Evolutionary conservation across 2,113 vertebrate genomes (phyloP).

Genomic region (Stomatorhinus ivindoensis): DNA sequence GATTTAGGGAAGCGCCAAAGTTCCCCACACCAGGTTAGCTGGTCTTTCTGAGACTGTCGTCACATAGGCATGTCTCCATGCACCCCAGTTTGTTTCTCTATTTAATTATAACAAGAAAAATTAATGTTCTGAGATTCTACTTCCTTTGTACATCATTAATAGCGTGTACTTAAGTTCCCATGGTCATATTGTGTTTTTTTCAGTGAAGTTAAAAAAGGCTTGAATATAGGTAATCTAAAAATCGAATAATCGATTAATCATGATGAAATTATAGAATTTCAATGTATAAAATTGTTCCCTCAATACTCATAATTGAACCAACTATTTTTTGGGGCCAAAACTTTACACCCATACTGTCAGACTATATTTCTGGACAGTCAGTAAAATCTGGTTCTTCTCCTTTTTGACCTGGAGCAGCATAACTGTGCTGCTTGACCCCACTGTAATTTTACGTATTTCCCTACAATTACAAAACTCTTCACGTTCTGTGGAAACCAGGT

Average conservation of each 20-base stretch:
- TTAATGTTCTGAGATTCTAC: background rate
- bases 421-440: background rate
- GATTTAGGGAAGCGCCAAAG: slow-evolving; percentile 79
- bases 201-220: background rate
- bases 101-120: background rate
- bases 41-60: background rate
- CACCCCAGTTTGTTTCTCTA: background rate
- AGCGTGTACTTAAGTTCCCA: background rate
- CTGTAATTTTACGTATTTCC: background rate
- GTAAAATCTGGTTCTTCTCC: background rate
- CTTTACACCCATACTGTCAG: background rate
- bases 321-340: too few relatives aligned
- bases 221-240: background rate
- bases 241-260: background rate
- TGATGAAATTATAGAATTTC: background rate
- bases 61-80: background rate
- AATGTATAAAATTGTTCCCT: background rate
- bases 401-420: background rate
- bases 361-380: background rate
- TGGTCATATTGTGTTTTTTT: background rate
- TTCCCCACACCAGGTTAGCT: slow-evolving; percentile 81
- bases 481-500: background rate
- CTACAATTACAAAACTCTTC: background rate
- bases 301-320: background rate
- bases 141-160: background rate